Evolutionary conservation across 2,113 vertebrate genomes (phyloP), one percentile per base, ranked within the genome.

Genomic region (Piaya cayana): DNA sequence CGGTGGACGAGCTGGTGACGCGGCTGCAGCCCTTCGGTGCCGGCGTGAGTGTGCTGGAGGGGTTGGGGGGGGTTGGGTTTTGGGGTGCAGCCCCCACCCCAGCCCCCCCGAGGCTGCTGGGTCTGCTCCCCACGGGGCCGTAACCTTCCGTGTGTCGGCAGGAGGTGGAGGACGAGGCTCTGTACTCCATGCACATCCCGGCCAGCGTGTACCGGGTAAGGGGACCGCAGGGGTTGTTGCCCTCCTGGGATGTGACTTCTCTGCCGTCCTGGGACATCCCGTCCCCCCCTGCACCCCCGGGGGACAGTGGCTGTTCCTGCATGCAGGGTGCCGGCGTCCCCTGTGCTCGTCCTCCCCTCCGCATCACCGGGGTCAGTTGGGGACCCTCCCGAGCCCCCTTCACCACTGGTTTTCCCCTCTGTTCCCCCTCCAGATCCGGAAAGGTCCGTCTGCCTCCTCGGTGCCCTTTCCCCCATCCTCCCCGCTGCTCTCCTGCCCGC

Each of bases 1-100:
- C 98, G 9, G 98, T 98, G 96, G 99, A 99, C 39, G 98, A 99
- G 90, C 98, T 99, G 82, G 96, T 97, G 95, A 97, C 98, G 2
- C 98, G 99, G 94, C 98, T 99, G 90, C 99, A 99, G 98, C 99
- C 99, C 96, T 99, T 99, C 92, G 98, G 98, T 76, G 95, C 98
- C 37, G 96, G 98, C 39, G 99, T 99, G 98, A 99, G 99, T 98
- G 84, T n/a, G 36, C 65, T 42, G 52, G 45, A 32, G 0, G 0
- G 5, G 43, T 45, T 58, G 10, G n/a, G 0, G 25, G 56, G 43
- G n/a, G n/a, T n/a, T 2, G 32, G 74, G 22, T 43, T 81, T 58
- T 58, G 79, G 72, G 79, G 42, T 42, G 67, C 36, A 14, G 27
- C 1, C 4, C 8, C 65, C 11, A n/a, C n/a, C 15, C 36, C 62